These are phyloP conservation scores for Lepidonotus clava DNA, from an alignment of 2,888 invertebrate genomes.

Conservation along the genomic window DNA sequence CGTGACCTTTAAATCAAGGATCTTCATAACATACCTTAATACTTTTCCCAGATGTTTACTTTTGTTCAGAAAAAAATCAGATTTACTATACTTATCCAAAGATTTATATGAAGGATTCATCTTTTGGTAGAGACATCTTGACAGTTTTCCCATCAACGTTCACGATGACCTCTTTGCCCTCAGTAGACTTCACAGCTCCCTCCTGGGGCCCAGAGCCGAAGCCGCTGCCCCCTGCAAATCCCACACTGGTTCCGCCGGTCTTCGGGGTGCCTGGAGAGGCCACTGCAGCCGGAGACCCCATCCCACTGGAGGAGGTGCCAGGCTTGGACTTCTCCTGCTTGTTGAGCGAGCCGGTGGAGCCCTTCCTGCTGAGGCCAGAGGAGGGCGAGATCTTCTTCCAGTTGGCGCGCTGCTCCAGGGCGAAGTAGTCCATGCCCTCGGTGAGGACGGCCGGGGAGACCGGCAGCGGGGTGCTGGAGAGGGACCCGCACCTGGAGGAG, in stretches of 20 bases:
- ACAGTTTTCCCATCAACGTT: slow-evolving; percentile 44
- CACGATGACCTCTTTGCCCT: slow-evolving; percentile 8
- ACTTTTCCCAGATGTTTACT: no score
- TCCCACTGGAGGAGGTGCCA: background rate
- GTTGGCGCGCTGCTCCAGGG: background rate
- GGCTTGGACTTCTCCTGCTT: slow-evolving; percentile 32
- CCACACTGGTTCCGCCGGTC: background rate
- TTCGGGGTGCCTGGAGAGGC: background rate
- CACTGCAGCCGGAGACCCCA: background rate
- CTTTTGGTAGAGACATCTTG: background rate
- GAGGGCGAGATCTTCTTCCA: slow-evolving; percentile 41
- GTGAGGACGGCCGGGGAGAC: background rate
- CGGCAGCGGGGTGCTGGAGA: slow-evolving; percentile 34
- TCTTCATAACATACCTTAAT: no score
- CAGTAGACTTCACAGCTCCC: background rate
- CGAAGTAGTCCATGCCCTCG: slow-evolving; percentile 2
- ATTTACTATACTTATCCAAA: no score
- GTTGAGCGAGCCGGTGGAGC: slow-evolving; percentile 15
- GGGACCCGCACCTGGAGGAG: slow-evolving; percentile 45
- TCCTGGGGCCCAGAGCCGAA: background rate
- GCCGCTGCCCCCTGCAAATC: background rate
- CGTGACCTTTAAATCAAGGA: no score
- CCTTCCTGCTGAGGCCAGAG: background rate
- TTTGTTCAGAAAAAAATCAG: no score
- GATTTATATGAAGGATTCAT: slow-evolving; percentile 24